Percentiles rank a stretch among this genome's conserved stretches.
Conservation (phyloP, 2,888 invertebrate species). For the Zaprionus obscuricornis region DNA sequence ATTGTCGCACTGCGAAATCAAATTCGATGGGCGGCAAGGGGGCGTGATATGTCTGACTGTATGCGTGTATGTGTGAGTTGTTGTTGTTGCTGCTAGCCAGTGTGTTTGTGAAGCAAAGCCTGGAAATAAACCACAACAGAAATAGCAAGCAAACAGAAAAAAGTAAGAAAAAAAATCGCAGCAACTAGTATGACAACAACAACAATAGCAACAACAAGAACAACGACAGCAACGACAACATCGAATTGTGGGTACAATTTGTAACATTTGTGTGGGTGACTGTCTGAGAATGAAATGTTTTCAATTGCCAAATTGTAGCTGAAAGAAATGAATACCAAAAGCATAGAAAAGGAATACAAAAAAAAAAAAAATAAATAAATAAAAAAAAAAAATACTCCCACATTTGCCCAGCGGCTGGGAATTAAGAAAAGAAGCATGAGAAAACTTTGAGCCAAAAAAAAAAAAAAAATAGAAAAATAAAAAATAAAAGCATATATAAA, state of each 20-base stretch:
- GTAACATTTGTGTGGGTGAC: conserved; percentile 46
- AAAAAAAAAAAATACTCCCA: conserved; percentile 1
- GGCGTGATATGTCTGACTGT: too few relatives aligned
- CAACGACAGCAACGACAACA: conserved; percentile 34
- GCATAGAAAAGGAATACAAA: background rate
- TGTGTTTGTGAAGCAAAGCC: conserved; percentile 4
- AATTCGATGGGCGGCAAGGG: conserved; percentile 10
- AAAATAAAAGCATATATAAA: too few relatives aligned
- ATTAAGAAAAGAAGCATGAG: conserved; percentile 7
- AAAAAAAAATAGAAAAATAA: too few relatives aligned
- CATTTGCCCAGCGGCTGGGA: conserved; percentile 25
- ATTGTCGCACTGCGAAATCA: conserved; percentile 29
- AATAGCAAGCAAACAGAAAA: background rate
- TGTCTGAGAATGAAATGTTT: conserved; percentile 51
- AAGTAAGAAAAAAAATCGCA: conserved; percentile 1
- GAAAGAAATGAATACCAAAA: conserved; percentile 35
- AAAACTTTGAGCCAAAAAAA: too few relatives aligned
- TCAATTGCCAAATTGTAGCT: conserved; percentile 54
- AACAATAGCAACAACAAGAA: conserved; percentile 13
- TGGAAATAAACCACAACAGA: conserved; percentile 36
- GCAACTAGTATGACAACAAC: background rate
- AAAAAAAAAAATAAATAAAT: conserved; percentile 16
- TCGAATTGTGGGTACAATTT: conserved; percentile 51
- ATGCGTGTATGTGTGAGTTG: too few relatives aligned
- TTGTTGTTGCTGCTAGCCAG: too few relatives aligned